phyloP scores from a whole-genome alignment of 2,113 vertebrate genomes.

The Orthonyx spaldingii region DNA sequence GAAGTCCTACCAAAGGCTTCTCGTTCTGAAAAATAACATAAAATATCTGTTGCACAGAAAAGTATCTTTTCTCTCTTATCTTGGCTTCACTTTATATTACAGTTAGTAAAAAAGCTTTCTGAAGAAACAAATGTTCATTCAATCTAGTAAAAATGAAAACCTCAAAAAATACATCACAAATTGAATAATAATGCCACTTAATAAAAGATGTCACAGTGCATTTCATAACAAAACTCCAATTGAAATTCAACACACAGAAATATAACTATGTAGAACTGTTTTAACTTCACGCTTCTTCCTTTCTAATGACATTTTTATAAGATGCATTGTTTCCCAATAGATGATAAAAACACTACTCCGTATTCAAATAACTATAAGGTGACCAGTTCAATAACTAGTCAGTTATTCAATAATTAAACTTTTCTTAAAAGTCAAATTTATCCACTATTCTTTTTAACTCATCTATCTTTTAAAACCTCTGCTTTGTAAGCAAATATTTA shows the following conservation, averaged over 20 bases:
- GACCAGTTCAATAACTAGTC: neutral
- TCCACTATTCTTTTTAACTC: neutral
- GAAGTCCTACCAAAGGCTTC: neutral
- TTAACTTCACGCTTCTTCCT: neutral
- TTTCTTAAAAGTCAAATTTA: neutral
- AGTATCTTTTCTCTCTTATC: neutral
- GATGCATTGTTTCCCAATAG: neutral
- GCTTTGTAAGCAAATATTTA: neutral
- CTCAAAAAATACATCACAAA: neutral
- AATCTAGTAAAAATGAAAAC: neutral
- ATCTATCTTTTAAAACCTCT: neutral
- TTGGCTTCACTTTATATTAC: neutral
- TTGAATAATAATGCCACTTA: neutral
- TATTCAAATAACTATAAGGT: neutral
- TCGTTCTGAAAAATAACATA: slow-evolving; percentile 43
- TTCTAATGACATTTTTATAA: neutral
- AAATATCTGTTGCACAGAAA: neutral
- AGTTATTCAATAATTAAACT: neutral
- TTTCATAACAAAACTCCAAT: neutral
- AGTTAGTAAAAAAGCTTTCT: neutral
- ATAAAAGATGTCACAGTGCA: neutral
- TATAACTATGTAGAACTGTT: neutral
- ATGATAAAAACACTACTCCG: neutral
- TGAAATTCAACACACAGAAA: neutral
- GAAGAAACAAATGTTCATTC: neutral